Percentiles rank a stretch among this genome's conserved stretches.
These are phyloP conservation scores for Cremastobaeus sp. DNA, from an alignment of 2,888 invertebrate species.

Conservation along the genomic window DNA sequence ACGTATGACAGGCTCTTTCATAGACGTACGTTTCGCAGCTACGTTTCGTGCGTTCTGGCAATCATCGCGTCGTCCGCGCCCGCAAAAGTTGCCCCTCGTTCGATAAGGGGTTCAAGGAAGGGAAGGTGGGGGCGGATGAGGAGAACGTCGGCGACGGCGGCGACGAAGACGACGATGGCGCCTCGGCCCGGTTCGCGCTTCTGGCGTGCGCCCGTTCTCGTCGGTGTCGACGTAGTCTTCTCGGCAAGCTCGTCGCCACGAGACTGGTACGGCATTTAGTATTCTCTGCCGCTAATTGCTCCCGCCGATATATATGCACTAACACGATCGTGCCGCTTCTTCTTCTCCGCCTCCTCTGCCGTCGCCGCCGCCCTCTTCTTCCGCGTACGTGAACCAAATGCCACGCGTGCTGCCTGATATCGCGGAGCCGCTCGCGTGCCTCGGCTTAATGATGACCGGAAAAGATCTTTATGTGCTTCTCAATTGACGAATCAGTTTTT, in stretches of 20 bases:
- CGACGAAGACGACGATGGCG: slow-evolving; percentile 59
- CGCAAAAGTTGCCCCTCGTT: slow-evolving; percentile 8
- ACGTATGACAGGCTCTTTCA: slow-evolving; percentile 67
- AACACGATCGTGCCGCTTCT: slow-evolving; percentile 44
- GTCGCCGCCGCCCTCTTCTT: slow-evolving; percentile 35
- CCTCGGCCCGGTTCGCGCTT: slow-evolving; percentile 49
- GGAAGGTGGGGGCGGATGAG: slow-evolving; percentile 47
- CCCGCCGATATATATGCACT: slow-evolving; percentile 43
- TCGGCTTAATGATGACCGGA: slow-evolving; percentile 54
- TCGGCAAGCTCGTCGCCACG: slow-evolving; percentile 44
- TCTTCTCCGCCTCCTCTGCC: slow-evolving; percentile 32
- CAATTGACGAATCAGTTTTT: slow-evolving; percentile 35
- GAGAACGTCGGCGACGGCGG: slow-evolving; percentile 46
- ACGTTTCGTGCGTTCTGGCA: slow-evolving; percentile 41
- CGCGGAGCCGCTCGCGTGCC: slow-evolving; percentile 56
- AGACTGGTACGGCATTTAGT: slow-evolving; percentile 56
- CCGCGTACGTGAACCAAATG: slow-evolving; percentile 59
- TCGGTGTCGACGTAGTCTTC: slow-evolving; percentile 47
- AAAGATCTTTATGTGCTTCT: slow-evolving; percentile 42
- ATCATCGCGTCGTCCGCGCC: slow-evolving; percentile 26
- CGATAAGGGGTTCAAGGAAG: slow-evolving; percentile 41
- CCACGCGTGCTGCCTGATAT: slow-evolving; percentile 58
- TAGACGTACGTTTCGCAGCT: slow-evolving; percentile 52
- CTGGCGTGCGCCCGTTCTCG: slow-evolving; percentile 42
- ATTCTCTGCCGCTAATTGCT: slow-evolving; percentile 56